Evolutionary conservation across 2,113 vertebrate genomes (phyloP).

Genomic region (Ploceus nigricollis): DNA sequence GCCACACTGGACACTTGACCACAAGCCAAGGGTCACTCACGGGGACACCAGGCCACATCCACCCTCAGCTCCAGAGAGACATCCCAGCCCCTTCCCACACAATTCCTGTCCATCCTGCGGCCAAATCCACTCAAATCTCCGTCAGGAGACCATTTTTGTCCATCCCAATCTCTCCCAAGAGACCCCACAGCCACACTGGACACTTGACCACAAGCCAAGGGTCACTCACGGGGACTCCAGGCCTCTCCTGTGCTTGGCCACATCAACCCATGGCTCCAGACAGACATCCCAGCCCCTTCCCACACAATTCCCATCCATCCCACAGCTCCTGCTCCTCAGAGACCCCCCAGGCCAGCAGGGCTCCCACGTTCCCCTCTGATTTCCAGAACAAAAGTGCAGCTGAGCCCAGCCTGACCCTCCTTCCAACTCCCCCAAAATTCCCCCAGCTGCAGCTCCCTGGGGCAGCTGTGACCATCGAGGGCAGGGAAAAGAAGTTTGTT

Average conservation of each 20-base stretch:
- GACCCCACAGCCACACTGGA: background rate
- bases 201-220: background rate
- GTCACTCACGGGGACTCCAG: background rate
- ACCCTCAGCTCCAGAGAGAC: no score
- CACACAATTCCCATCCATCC: background rate
- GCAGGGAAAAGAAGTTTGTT: background rate
- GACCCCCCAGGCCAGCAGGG: background rate
- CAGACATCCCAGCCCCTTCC: background rate
- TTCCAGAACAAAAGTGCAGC: background rate
- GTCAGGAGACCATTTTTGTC: no score
- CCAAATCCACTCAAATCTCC: no score
- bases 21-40: background rate
- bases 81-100: no score
- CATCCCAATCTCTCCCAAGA: no score
- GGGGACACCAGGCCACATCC: background rate
- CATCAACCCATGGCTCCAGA: background rate
- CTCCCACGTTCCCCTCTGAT: rapidly evolving
- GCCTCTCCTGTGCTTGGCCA: background rate
- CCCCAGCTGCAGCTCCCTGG: background rate
- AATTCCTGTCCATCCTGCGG: no score
- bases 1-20: background rate
- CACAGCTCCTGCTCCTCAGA: background rate
- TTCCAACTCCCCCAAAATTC: background rate
- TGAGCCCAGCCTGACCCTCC: background rate
- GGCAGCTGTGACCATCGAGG: background rate